Base-by-base conservation (phyloP, 1,140 invertebrate species). In the Euura lappo region DNA sequence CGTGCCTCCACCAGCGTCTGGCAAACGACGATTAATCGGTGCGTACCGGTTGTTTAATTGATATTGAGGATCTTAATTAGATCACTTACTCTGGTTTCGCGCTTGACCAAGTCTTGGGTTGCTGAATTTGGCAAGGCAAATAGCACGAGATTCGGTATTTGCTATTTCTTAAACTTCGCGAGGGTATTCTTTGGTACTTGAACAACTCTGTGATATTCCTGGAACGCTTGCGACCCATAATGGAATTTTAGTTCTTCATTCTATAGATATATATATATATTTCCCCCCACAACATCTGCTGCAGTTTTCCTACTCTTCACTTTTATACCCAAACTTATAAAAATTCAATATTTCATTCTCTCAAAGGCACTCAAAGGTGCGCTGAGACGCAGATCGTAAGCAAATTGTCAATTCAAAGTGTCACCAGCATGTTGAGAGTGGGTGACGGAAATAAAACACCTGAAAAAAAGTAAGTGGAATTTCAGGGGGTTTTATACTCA, bases 391-490 rank as follows among this genome's bases (percentile, higher is more conserved):
- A 60, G 13, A 60, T 60, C 51, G 51, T 60, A 60, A 60, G 51
- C 51, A n/a, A 60, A 60, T 60, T 60, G 5, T 60, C 51, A 60
- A 60, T 60, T 60, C 51, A 60, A 60, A 60, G 51, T 60, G 51
- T 60, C 51, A 60, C 8, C 13, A 6, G 51, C 51, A 60, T n/a
- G 51, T 60, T 60, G 51, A 60, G 4, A 60, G 13, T 60, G 6
- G 51, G 51, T 11, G 13, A n/a, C 13, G 13, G 28, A 60, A 60
- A 60, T 8, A 5, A 60, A 8, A 60, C 51, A n/a, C 51, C 51
- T 60, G 51, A 60, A 28, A 28, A 60, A 60, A 60, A 60, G 51
- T 60, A 6, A 60, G 51, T 6, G 51, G 13, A 60, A 60, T 60
- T 60, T n/a, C 10, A 60, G 51, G 51, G 51, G 51, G 51, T 60